Evolutionary conservation across 2,888 invertebrate genomes (phyloP), one percentile per base, ranked within the genome.

Genomic region (Lepidonotus clava): DNA sequence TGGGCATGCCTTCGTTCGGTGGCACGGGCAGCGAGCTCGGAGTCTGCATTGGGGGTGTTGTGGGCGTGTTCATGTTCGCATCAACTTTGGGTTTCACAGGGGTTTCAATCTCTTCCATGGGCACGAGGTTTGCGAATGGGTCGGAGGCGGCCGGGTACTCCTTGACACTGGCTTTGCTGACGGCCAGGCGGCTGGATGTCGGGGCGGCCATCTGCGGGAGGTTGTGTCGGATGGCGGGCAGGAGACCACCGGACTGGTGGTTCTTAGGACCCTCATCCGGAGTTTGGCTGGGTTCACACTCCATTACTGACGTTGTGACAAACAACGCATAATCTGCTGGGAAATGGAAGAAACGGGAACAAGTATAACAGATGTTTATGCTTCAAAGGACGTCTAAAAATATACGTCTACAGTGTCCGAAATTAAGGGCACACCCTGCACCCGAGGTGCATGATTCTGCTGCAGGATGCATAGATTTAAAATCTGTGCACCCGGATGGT

Each of bases 121-220:
- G 40, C n/a, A 85, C 85, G 21, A 85, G 5, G 40, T 85, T 85
- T 1, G 36, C 85, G 6, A 85, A 51, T 6, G 40, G 85, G 46
- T 85, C 40, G 24, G n/a, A 6, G 0, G 4, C 24, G 11, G 41
- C 2, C 18, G 56, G 36, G n/a, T 84, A 84, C 51, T 77, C 51
- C 67, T 86, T 77, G 8, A 77, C 38, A 28, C 77, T 86, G 2
- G 86, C 76, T 38, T 86, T 86, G n/a, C 86, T 86, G 80, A 86
- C 80, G 1, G 86, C 86, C 56, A 86, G 40, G 6, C 86, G 76
- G 21, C 76, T 51, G 8, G 77, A 51, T n/a, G 86, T 77, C 5
- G 80, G 80, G 0, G 80, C 80, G 1, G 46, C 80, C 32, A 86
- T 86, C 40, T 86, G 86, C 1, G 86, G 86, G 0, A 86, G 77